Base-by-base conservation (phyloP, 2,888 invertebrate genomes). In the Chymomyza fuscimana region DNA sequence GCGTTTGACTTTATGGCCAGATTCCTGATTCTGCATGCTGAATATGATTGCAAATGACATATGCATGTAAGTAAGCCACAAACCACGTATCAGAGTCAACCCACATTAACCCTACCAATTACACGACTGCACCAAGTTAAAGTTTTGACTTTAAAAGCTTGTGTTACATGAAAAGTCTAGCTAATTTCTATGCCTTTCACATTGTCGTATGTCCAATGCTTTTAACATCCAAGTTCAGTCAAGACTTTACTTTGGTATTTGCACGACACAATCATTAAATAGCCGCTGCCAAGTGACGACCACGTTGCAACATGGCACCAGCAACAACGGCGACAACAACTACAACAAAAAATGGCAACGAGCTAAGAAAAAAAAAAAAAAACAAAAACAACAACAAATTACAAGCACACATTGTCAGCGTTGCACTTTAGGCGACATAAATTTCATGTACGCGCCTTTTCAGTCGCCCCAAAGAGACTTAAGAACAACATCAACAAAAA, bases 321-420 rank as follows among this genome's bases (percentile, higher is more conserved):
- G 40, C 40, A 12, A 46, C 40, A 46, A 46, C 32, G 32, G 32
- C 32, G 32, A 32, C 32, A 70, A 70, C 71, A 74, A 63, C 76
- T 81, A 74, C 78, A 71, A 86, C 88, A 85, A 88, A 85, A 32
- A 32, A 32, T 32, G 32, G 32, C 32, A 32, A 32, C 65, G 63
- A 36, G 16, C 16, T n/a, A 25, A 25, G 25, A 25, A 25, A 25
- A 25, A 25, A 25, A 25, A 4, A 3, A 25, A 25, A 3, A 25
- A 25, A 25, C n/a, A 70, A 70, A 69, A 74, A 63, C 76, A 83
- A 76, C 78, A 71, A 88, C 88, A 85, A 88, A 85, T 85, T 85
- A 88, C 88, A 88, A 82, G 88, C 87, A 78, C 87, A 86, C 88
- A 85, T 86, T 86, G 88, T 86, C 82, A 79, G 86, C 84, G 88